These are phyloP conservation scores for Incurvaria masculella DNA, from an alignment of 2,888 invertebrate genomes.

Conservation along the genomic window DNA sequence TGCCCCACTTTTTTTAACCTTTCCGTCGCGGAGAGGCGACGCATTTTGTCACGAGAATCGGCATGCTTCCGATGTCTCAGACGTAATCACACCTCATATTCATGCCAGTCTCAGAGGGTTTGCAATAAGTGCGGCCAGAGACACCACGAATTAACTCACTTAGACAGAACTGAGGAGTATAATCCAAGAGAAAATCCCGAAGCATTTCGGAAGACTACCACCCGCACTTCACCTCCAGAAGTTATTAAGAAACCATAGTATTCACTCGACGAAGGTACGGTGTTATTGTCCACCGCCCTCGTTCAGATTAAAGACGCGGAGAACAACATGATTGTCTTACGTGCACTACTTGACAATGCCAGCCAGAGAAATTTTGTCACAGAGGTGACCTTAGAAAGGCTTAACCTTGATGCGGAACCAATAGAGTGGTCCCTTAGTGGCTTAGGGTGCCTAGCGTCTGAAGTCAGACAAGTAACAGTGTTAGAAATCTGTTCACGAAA, in stretches of 20 bases:
- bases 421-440: not conserved
- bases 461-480: not conserved
- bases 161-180: no score
- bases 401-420: not conserved
- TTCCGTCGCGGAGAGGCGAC: not conserved
- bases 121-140: not conserved
- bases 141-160: not conserved
- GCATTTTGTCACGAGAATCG: not conserved
- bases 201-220: no score
- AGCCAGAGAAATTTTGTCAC: not conserved
- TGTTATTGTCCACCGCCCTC: not conserved
- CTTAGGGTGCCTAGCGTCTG: not conserved
- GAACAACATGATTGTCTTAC: not conserved
- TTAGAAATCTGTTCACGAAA: not conserved
- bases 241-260: no score
- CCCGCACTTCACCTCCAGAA: no score
- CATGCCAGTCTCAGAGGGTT: not conserved
- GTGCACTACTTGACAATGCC: not conserved
- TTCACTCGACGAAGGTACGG: not conserved
- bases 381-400: not conserved
- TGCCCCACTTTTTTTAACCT: not conserved
- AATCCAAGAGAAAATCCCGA: no score
- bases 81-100: not conserved
- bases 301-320: not conserved
- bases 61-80: not conserved